Evolutionary conservation across 2,888 invertebrate genomes (phyloP).

Genomic region (Lissocephala sabroskyi): DNA sequence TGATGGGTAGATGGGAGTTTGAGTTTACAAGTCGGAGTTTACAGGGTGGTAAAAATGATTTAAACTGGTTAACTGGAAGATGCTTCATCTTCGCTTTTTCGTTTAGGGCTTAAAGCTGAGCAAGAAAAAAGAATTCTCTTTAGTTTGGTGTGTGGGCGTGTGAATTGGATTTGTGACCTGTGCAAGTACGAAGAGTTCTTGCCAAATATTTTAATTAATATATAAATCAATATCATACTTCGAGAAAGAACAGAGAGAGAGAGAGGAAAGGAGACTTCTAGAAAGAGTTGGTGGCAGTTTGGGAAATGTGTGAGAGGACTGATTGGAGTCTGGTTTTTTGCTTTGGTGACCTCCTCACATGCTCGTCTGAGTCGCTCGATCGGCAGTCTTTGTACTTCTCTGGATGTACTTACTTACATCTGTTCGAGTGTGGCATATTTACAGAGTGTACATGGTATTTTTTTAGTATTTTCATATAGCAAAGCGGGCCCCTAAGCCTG

Average conservation of each 20-base stretch:
- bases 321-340: too few species aligned
- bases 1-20: background rate
- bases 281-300: too few species aligned
- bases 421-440: background rate
- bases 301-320: too few species aligned
- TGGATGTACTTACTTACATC: slow-evolving; percentile 1
- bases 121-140: slow-evolving; percentile 21
- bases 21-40: slow-evolving; percentile 44
- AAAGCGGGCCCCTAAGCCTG: background rate
- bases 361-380: too few species aligned
- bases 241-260: too few species aligned
- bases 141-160: slow-evolving; percentile 9
- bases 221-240: too few species aligned
- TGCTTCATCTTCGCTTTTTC: slow-evolving; percentile 19
- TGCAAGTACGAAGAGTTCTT: slow-evolving; percentile 57
- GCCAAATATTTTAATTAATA: too few species aligned
- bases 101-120: slow-evolving; percentile 21
- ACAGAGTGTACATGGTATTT: background rate
- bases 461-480: background rate
- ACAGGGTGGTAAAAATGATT: slow-evolving; percentile 39
- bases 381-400: too few species aligned
- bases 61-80: too few species aligned
- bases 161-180: slow-evolving; percentile 10
- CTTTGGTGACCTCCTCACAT: too few species aligned
- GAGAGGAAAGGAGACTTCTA: too few species aligned